Percentiles rank a stretch among this genome's conserved stretches.
phyloP scores from a whole-genome alignment of 2,113 vertebrate species.

The Siphamia tubifer region DNA sequence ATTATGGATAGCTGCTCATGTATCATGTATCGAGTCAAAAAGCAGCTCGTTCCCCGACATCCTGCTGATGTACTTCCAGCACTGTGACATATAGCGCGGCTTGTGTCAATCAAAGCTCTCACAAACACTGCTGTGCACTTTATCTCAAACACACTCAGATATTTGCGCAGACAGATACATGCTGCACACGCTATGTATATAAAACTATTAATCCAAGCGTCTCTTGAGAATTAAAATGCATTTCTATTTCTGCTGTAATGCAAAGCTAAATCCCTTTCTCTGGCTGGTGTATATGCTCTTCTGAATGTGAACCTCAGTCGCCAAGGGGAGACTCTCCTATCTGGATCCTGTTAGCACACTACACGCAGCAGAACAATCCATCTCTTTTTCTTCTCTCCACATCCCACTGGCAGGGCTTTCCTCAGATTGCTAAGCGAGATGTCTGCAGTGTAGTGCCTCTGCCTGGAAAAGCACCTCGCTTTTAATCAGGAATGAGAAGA shows the following conservation, averaged over 20 bases:
- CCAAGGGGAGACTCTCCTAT: constrained; percentile 4
- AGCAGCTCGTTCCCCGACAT: constrained; percentile 25
- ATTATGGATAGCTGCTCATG: constrained; percentile 54
- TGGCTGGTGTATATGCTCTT: not conserved
- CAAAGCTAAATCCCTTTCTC: constrained; percentile 32
- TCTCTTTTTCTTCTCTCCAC: constrained; percentile 18
- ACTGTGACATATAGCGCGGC: not conserved
- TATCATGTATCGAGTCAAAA: constrained; percentile 32
- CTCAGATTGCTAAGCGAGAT: constrained; percentile 42
- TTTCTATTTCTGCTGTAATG: constrained; percentile 4
- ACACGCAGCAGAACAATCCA: constrained; percentile 40
- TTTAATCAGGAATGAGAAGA: constrained; percentile 34
- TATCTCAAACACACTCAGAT: not conserved
- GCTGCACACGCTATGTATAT: not conserved
- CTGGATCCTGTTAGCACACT: constrained; percentile 43
- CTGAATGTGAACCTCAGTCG: not conserved
- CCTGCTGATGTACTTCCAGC: constrained; percentile 10
- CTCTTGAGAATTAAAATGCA: constrained; percentile 23
- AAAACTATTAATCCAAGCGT: constrained; percentile 5
- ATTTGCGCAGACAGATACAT: not conserved
- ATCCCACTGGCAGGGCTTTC: constrained; percentile 39
- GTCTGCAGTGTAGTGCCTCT: constrained; percentile 34
- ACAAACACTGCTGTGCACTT: too few relatives aligned
- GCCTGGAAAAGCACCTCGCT: constrained; percentile 4
- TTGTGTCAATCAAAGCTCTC: constrained; percentile 26